These are phyloP conservation scores for Peromyscus maniculatus DNA, from an alignment of 2,113 vertebrate species.

Conservation along the genomic window DNA sequence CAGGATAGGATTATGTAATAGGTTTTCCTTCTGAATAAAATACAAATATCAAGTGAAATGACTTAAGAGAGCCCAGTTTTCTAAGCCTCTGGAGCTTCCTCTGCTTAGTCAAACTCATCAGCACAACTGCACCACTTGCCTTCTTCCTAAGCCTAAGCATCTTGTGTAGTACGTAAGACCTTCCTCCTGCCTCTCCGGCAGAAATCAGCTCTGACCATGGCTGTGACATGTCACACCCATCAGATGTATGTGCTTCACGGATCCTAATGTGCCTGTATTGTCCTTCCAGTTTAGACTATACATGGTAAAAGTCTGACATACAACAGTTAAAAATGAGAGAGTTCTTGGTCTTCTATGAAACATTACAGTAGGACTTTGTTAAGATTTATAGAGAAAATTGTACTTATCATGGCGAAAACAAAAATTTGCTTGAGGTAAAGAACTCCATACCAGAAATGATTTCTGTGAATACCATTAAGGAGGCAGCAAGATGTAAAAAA, in stretches of 20 bases:
- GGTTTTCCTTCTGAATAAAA: conserved; percentile 50
- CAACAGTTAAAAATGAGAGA: neutral
- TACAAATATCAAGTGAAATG: conserved; percentile 32
- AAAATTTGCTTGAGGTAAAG: conserved; percentile 20
- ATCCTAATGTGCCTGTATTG: neutral
- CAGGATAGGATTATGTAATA: neutral
- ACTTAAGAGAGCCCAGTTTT: neutral
- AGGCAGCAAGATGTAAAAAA: conserved; percentile 3
- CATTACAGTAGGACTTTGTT: neutral
- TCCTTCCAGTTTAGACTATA: conserved; percentile 46
- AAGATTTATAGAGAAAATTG: neutral
- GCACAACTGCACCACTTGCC: neutral
- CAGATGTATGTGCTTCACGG: neutral
- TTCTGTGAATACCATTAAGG: conserved; percentile 22
- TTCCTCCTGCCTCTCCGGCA: neutral
- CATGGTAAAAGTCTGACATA: conserved; percentile 27
- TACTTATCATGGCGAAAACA: neutral
- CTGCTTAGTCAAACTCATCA: neutral
- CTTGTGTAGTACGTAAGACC: neutral
- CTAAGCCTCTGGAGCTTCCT: neutral
- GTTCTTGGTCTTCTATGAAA: neutral
- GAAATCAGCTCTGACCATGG: neutral
- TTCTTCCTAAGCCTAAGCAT: conserved; percentile 21
- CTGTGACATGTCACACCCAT: neutral
- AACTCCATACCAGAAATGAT: neutral